Conservation (phyloP, 2,113 vertebrate species). For the Penelope pileata region DNA sequence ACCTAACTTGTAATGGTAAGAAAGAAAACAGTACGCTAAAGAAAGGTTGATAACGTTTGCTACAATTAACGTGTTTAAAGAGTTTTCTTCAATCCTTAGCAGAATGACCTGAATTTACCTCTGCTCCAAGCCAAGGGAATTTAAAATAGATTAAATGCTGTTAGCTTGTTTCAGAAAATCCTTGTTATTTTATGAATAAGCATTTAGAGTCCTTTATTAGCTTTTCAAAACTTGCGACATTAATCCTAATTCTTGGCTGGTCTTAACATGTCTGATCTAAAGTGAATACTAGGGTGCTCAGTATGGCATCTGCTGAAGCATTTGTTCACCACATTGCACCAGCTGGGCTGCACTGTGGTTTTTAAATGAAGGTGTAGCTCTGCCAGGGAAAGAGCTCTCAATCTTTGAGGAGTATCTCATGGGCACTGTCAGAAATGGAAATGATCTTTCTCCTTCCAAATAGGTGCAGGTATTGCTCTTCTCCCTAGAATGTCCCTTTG, state of each 20-base stretch:
- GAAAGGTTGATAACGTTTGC: not conserved
- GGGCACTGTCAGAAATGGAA: not conserved
- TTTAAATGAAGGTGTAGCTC: not conserved
- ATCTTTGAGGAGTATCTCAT: not conserved
- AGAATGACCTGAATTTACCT: not conserved
- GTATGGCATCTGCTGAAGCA: not conserved
- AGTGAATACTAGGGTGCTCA: not conserved
- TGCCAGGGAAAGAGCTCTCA: not conserved
- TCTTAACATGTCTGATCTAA: not conserved
- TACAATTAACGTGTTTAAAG: not conserved
- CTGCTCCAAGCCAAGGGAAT: not conserved
- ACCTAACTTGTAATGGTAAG: not conserved
- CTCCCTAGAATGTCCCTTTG: not conserved
- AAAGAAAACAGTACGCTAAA: not conserved
- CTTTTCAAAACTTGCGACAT: not conserved
- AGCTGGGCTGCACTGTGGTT: not conserved
- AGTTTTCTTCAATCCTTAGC: not conserved
- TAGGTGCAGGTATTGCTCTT: not conserved
- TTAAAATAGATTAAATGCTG: conserved; percentile 1
- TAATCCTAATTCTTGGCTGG: not conserved
- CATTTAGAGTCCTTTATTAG: not conserved
- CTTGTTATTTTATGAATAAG: not conserved
- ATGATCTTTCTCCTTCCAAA: not conserved
- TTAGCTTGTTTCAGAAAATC: conserved; percentile 8
- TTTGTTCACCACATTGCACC: not conserved